Conservation (phyloP, 1,140 invertebrate genomes). For the Xylocopa sonorina region DNA sequence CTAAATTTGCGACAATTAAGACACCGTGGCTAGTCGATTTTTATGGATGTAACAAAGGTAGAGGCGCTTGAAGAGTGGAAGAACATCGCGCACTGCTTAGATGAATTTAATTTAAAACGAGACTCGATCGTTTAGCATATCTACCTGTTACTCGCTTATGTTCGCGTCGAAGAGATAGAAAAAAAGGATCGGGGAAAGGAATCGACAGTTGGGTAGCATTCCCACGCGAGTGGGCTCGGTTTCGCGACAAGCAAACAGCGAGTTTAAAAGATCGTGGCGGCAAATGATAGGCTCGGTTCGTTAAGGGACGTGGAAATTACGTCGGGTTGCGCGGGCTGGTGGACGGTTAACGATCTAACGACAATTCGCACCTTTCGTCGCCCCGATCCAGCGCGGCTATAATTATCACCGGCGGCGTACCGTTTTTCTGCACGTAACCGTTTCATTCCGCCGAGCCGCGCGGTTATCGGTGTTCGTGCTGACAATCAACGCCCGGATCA, state of each 20-base stretch:
- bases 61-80: too few species aligned
- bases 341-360: constrained; percentile 51
- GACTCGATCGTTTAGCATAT: too few species aligned
- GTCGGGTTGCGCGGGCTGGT: neutral
- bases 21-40: too few species aligned
- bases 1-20: too few species aligned
- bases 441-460: constrained; percentile 49
- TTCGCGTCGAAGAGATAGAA: too few species aligned
- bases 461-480: constrained; percentile 51
- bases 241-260: neutral
- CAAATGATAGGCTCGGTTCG: constrained; percentile 39
- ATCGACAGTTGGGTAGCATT: neutral
- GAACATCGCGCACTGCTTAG: too few species aligned
- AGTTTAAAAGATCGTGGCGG: neutral
- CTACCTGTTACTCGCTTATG: too few species aligned
- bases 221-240: neutral
- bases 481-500: constrained; percentile 49
- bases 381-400: constrained; percentile 32
- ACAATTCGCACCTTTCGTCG: constrained; percentile 62
- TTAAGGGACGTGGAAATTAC: constrained; percentile 32
- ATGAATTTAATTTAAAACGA: too few species aligned
- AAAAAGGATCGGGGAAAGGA: too few species aligned
- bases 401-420: constrained; percentile 48
- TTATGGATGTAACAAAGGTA: too few species aligned
- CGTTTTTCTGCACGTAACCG: constrained; percentile 62